Conservation (phyloP, 2,113 vertebrate species). For the Mugil cephalus region DNA sequence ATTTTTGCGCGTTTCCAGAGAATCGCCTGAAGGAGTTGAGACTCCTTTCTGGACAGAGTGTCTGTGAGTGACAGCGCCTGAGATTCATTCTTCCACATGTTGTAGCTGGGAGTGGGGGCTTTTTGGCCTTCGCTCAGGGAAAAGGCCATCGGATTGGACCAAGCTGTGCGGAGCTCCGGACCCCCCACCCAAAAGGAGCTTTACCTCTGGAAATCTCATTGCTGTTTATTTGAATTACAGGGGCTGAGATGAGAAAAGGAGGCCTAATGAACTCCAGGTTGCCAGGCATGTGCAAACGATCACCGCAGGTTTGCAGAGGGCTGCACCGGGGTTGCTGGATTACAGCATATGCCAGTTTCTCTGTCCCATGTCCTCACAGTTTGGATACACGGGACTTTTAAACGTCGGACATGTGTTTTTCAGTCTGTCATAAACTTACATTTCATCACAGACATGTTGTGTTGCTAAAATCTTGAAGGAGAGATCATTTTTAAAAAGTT, state of each 20-base stretch:
- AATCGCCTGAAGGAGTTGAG: conserved; percentile 59
- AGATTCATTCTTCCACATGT: conserved; percentile 71
- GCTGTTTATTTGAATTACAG: conserved; percentile 88
- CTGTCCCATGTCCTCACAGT: conserved; percentile 45
- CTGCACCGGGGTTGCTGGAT: conserved; percentile 74
- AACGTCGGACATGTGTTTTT: conserved; percentile 62
- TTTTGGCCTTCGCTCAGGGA: conserved; percentile 57
- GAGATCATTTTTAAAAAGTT: conserved; percentile 10
- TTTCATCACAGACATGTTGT: conserved; percentile 43
- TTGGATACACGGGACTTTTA: conserved; percentile 64
- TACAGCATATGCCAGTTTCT: conserved; percentile 53
- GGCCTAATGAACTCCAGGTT: conserved; percentile 86
- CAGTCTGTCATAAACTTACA: conserved; percentile 51
- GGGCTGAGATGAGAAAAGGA: conserved; percentile 83
- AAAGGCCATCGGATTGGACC: conserved; percentile 62
- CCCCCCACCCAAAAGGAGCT: conserved; percentile 81
- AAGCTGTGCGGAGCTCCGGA: conserved; percentile 64
- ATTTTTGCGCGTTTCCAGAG: conserved; percentile 57
- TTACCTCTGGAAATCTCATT: conserved; percentile 86
- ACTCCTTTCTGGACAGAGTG: conserved; percentile 47
- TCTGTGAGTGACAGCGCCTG: conserved; percentile 76
- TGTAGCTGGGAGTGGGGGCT: conserved; percentile 30
- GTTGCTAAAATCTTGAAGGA: conserved; percentile 14
- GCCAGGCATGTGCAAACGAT: conserved; percentile 84
- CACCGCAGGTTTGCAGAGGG: conserved; percentile 80